Evolutionary conservation across 2,797 vertebrate species (phyloP).

Genomic region (Sebastiscus tertius): DNA sequence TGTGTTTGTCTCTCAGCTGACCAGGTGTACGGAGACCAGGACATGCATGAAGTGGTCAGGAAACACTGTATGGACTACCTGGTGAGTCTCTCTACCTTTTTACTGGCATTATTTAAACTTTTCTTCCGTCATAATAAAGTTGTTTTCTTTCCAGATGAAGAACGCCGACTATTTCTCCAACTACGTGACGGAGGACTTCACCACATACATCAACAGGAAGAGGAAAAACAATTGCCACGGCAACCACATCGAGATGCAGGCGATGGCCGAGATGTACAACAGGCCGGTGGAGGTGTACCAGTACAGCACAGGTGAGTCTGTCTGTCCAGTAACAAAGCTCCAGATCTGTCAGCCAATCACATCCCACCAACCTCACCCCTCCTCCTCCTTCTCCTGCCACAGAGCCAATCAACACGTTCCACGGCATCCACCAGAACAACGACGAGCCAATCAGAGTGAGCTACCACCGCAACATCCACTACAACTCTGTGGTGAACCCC

Average conservation of each 20-base stretch:
- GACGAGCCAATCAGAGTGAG: constrained; percentile 96
- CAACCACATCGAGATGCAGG: constrained; percentile 97
- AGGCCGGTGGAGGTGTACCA: constrained; percentile 95
- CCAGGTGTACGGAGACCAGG: constrained; percentile 95
- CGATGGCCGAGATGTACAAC: constrained; percentile 98
- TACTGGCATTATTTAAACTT: neutral
- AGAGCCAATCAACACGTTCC: constrained; percentile 98
- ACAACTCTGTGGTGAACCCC: constrained; percentile 97
- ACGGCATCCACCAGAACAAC: constrained; percentile 95
- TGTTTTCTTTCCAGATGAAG: constrained; percentile 85
- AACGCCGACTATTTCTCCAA: constrained; percentile 96
- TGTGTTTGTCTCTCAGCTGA: constrained; percentile 81
- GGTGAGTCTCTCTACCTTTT: constrained; percentile 80
- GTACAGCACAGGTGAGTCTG: constrained; percentile 87
- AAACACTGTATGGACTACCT: constrained; percentile 98
- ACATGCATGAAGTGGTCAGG: constrained; percentile 95
- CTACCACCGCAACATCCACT: constrained; percentile 97
- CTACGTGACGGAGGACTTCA: constrained; percentile 96
- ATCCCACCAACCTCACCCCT: neutral
- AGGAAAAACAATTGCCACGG: constrained; percentile 96
- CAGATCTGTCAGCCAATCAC: neutral
- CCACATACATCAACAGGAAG: constrained; percentile 95
- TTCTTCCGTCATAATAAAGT: neutral
- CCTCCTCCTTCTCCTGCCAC: constrained; percentile 12
- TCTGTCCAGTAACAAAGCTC: neutral